Conservation (phyloP, 2,888 invertebrate species). For the Uloborus plumipes region DNA sequence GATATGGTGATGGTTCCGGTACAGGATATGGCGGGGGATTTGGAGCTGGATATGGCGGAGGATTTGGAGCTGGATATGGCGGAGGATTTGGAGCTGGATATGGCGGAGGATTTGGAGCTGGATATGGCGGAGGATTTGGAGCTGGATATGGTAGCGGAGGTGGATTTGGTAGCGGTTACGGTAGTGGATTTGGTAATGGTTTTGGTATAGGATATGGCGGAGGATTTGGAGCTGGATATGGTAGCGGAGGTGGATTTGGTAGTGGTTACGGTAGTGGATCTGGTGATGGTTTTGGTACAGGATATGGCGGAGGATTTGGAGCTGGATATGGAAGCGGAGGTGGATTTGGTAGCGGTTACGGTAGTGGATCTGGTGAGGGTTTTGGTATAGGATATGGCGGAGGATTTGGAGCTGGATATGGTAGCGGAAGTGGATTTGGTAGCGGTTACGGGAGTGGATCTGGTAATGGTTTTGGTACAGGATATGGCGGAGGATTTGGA, state of each 20-base stretch:
- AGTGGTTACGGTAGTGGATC: constrained; percentile 73
- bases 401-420: constrained; percentile 66
- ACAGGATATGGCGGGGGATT: constrained; percentile 58
- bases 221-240: constrained; percentile 73
- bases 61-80: constrained; percentile 47
- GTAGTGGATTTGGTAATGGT: constrained; percentile 22
- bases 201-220: too few relatives aligned
- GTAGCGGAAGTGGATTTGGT: too few relatives aligned
- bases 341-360: constrained; percentile 69
- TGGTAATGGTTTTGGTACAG: neutral
- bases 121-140: constrained; percentile 73
- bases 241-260: constrained; percentile 70
- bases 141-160: neutral
- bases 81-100: constrained; percentile 74
- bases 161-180: constrained; percentile 27
- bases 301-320: constrained; percentile 74
- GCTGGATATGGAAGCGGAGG: constrained; percentile 69
- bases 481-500: neutral
- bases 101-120: constrained; percentile 65
- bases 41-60: constrained; percentile 68
- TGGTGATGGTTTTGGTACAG: constrained; percentile 67
- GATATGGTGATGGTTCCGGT: constrained; percentile 76
- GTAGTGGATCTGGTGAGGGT: constrained; percentile 72
- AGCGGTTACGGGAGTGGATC: too few relatives aligned
- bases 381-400: constrained; percentile 70